A percentile compares a stretch with the other conserved stretches of the same genome.
phyloP scores from a whole-genome alignment of 2,888 invertebrate species.

The Rhaphigaster nebulosa region DNA sequence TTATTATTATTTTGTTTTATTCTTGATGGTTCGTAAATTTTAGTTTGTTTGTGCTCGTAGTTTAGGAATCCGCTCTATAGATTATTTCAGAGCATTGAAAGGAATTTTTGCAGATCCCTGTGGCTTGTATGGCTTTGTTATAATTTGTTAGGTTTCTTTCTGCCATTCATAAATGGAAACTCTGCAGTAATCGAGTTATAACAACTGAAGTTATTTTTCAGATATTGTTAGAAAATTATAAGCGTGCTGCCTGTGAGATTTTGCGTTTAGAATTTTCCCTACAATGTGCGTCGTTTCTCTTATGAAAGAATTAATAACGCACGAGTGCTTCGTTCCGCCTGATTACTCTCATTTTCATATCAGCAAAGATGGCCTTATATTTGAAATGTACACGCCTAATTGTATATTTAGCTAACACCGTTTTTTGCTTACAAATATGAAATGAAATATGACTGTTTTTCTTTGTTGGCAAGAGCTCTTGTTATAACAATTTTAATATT shows the following conservation, averaged over 20 bases:
- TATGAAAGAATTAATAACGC: neutral
- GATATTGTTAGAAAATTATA: neutral
- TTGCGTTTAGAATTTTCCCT: conserved; percentile 6
- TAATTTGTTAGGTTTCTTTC: conserved; percentile 36
- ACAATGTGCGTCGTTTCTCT: neutral
- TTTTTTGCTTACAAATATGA: neutral
- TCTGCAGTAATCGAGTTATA: neutral
- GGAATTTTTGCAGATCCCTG: conserved; percentile 24
- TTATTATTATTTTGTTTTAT: neutral
- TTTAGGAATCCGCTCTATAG: neutral
- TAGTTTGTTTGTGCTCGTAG: neutral
- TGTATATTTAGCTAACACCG: neutral
- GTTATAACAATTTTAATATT: neutral
- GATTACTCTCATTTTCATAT: neutral
- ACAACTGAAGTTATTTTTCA: neutral
- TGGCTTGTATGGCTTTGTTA: conserved; percentile 22
- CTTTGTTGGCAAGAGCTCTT: no score
- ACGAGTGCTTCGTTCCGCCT: neutral
- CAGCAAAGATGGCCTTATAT: neutral
- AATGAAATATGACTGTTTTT: no score
- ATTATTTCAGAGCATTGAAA: neutral
- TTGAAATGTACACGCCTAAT: neutral
- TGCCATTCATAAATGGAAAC: neutral
- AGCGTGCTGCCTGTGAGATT: neutral
- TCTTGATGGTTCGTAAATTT: neutral